These are phyloP conservation scores for Gorsachius magnificus DNA, from an alignment of 2,797 vertebrate species.

Conservation along the genomic window DNA sequence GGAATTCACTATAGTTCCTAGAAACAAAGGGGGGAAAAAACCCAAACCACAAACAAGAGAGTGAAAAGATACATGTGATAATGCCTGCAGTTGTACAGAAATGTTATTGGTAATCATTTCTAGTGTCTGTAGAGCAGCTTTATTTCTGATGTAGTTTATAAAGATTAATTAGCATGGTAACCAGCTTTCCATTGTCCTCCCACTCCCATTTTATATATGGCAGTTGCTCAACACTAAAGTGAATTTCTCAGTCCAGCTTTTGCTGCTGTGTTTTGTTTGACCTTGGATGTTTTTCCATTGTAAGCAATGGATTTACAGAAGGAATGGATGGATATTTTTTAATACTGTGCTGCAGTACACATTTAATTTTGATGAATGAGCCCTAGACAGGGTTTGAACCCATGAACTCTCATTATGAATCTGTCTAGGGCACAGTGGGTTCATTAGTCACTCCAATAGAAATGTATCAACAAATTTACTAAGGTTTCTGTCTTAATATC, in stretches of 20 bases:
- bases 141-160: not conserved
- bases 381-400: slow-evolving; percentile 63
- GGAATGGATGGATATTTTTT: slow-evolving; percentile 55
- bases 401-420: slow-evolving; percentile 72
- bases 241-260: not conserved
- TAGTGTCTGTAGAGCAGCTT: not conserved
- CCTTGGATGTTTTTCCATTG: slow-evolving; percentile 41
- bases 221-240: not conserved
- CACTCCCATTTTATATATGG: not conserved
- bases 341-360: slow-evolving; percentile 37
- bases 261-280: slow-evolving; percentile 37
- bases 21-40: not conserved
- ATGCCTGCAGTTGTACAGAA: not conserved
- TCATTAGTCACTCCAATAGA: slow-evolving; percentile 68
- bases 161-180: not conserved
- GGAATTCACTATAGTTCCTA: not conserved
- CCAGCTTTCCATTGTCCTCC: not conserved
- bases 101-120: not conserved
- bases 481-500: slow-evolving; percentile 48
- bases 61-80: not conserved
- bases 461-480: slow-evolving; percentile 65
- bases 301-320: slow-evolving; percentile 48
- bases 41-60: not conserved
- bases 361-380: slow-evolving; percentile 73
- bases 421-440: slow-evolving; percentile 65